Evolutionary conservation across 2,888 invertebrate species (phyloP), one percentile per base, ranked within the genome.

Genomic region (Argynnis bischoffii): DNA sequence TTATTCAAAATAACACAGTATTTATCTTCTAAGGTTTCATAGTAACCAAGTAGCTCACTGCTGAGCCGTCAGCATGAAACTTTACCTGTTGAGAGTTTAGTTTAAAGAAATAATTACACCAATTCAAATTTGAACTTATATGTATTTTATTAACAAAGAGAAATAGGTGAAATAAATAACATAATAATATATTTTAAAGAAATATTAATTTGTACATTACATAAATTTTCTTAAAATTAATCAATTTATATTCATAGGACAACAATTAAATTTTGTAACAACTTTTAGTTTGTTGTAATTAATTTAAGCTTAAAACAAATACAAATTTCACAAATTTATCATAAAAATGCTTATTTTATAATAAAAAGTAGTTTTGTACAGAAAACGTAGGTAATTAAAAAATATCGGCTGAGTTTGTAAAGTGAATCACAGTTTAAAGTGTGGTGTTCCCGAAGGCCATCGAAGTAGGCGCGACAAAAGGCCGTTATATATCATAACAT

Each of bases 141-240:
- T 85, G 85, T 85, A 84, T 84, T 90, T 89, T 88, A 88, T 87
- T 88, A 89, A 90, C 88, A 88, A 88, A 76, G 72, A 74, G 75
- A 75, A 75, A 88, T 89, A 87, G 81, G 81, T 87, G 86, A 87
- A 92, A 92, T 91, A 92, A 91, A 92, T 92, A 92, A 92, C 90
- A 88, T 89, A 76, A 75, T 73, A 87, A 86, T 88, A 90, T 88
- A 88, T 84, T 88, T 88, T 85, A 85, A 88, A 82, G 86, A 90
- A 87, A 84, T 88, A 90, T 89, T 90, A 87, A 89, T 91, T 92
- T 92, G 92, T 92, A 92, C 92, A 92, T 88, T 89, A 86, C 81
- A 85, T 86, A 84, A 84, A 82, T 84, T 75, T 76, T 78, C 78
- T 86, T 84, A 87, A 74, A 86, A 83, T 79, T 77, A 82, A 80